Evolutionary conservation across 2,797 vertebrate genomes (phyloP).

Genomic region (Cryptoprocta ferox): DNA sequence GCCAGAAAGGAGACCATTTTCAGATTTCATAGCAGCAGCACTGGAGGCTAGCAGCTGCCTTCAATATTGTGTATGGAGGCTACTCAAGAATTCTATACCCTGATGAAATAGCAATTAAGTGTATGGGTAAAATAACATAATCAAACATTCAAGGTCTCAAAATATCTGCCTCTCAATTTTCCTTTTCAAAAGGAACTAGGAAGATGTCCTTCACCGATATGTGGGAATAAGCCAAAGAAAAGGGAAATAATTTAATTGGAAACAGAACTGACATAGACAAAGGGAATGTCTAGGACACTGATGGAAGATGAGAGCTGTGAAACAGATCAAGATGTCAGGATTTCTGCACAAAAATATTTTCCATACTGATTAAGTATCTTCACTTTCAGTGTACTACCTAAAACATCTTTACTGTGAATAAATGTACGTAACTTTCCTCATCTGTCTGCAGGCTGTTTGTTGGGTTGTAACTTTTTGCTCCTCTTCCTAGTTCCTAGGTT

Average conservation of each 20-base stretch:
- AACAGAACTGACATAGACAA: background rate
- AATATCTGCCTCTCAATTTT: conserved; percentile 32
- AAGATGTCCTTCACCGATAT: background rate
- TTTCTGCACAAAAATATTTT: background rate
- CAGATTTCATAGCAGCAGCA: background rate
- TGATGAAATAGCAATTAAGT: conserved; percentile 11
- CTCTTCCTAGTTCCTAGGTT: conserved; percentile 2
- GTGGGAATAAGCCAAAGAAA: background rate
- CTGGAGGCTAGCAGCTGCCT: background rate
- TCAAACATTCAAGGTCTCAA: conserved; percentile 34
- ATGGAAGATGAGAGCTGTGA: background rate
- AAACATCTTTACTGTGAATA: background rate
- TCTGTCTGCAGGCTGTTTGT: background rate
- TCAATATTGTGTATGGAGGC: background rate
- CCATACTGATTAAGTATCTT: background rate
- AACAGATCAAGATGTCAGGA: background rate
- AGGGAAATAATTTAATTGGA: conserved; percentile 18
- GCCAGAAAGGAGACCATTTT: background rate
- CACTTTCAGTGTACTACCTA: background rate
- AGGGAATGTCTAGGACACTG: background rate
- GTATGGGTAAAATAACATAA: background rate
- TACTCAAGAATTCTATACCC: background rate
- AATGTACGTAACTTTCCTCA: conserved; percentile 3
- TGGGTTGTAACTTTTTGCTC: background rate
- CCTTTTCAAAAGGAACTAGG: background rate